Conservation (phyloP, 2,113 vertebrate genomes). For the Climacteris rufus region DNA sequence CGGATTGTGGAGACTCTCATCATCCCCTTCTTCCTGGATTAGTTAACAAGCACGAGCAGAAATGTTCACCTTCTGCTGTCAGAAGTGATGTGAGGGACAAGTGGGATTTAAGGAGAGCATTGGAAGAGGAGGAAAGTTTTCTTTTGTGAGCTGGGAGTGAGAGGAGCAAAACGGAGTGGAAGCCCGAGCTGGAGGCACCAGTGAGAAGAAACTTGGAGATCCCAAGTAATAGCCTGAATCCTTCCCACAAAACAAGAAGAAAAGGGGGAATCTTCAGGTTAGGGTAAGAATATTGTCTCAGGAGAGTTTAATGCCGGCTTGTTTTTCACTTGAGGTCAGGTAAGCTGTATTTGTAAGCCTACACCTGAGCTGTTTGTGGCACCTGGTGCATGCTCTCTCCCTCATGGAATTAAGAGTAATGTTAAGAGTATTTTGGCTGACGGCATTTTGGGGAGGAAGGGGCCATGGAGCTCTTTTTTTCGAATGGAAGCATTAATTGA, state of each 20-base stretch:
- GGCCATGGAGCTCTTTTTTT: background rate
- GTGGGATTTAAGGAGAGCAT: background rate
- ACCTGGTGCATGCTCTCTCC: background rate
- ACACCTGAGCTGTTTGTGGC: background rate
- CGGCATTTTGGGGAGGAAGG: background rate
- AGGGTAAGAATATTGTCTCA: background rate
- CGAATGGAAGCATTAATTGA: background rate
- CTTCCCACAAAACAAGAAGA: background rate
- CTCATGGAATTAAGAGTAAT: background rate
- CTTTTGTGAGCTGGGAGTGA: background rate
- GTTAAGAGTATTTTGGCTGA: background rate
- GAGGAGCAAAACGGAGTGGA: background rate
- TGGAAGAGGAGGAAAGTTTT: background rate
- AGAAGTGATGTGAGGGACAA: background rate
- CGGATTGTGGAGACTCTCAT: background rate
- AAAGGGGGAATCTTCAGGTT: background rate
- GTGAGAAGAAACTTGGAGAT: background rate
- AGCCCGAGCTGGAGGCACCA: background rate
- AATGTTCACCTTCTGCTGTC: background rate
- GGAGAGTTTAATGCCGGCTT: background rate
- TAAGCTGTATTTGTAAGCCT: background rate
- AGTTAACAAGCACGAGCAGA: background rate
- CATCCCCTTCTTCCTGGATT: background rate
- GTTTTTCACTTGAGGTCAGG: background rate
- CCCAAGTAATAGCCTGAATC: accelerated